A percentile compares a stretch with the other conserved stretches of the same genome.
Evolutionary conservation across 1,140 invertebrate species (phyloP).

Genomic region (Drosophila novamexicana): DNA sequence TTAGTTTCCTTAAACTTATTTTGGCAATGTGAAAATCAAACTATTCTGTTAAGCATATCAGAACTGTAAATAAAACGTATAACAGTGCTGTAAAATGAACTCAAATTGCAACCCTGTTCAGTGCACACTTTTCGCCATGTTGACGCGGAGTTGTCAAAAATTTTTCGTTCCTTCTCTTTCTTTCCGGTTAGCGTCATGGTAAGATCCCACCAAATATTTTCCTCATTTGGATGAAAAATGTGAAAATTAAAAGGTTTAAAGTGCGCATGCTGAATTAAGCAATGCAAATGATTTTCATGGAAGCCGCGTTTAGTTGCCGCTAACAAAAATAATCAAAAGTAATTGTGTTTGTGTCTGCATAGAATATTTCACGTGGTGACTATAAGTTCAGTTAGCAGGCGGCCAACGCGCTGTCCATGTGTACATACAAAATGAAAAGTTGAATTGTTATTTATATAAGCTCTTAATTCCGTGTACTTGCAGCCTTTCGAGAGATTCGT

Average conservation of each 20-base stretch:
- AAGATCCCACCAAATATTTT: slow-evolving; percentile 61
- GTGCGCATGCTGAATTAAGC: slow-evolving; percentile 50
- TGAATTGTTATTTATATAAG: slow-evolving; percentile 37
- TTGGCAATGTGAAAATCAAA: slow-evolving; percentile 2
- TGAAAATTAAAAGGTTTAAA: slow-evolving; percentile 60
- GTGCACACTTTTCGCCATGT: slow-evolving; percentile 62
- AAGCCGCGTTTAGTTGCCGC: slow-evolving; percentile 2
- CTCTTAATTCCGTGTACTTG: slow-evolving; percentile 60
- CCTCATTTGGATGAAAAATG: slow-evolving; percentile 61
- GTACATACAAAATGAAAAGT: slow-evolving; percentile 1
- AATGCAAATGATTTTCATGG: neutral
- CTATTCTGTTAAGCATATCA: slow-evolving; percentile 3
- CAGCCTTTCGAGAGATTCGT: slow-evolving; percentile 97
- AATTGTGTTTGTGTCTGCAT: neutral
- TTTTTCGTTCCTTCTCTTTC: slow-evolving; percentile 74
- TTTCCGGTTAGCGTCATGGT: slow-evolving; percentile 83
- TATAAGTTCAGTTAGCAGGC: slow-evolving; percentile 25
- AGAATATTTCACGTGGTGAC: slow-evolving; percentile 70
- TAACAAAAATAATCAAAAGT: slow-evolving; percentile 11
- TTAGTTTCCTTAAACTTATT: neutral
- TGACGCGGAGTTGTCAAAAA: slow-evolving; percentile 65
- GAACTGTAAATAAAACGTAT: neutral
- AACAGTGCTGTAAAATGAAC: slow-evolving; percentile 8
- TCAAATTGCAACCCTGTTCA: slow-evolving; percentile 53
- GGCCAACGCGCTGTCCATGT: slow-evolving; percentile 47